Conservation (phyloP, 2,888 invertebrate species). For the Malthinus flaveolus region DNA sequence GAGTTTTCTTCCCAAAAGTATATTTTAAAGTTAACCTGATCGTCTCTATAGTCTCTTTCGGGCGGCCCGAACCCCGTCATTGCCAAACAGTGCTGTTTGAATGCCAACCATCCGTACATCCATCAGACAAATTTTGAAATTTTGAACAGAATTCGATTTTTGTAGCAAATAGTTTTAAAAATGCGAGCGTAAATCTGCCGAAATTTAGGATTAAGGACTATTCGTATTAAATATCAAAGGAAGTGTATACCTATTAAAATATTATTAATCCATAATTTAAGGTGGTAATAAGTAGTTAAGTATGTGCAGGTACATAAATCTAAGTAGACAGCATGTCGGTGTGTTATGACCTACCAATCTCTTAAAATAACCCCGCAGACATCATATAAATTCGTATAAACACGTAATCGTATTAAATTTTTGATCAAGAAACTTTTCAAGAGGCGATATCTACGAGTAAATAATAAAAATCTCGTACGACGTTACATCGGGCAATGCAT, state of each 20-base stretch:
- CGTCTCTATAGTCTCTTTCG: too few relatives aligned
- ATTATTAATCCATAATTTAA: conserved; percentile 41
- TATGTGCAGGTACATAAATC: conserved; percentile 34
- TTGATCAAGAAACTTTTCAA: conserved; percentile 17
- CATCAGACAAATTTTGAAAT: too few relatives aligned
- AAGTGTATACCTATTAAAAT: conserved; percentile 37
- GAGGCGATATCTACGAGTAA: conserved; percentile 11
- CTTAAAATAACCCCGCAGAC: conserved; percentile 33
- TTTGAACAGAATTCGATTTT: conserved; percentile 19
- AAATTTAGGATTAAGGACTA: conserved; percentile 12
- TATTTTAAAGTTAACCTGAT: too few relatives aligned
- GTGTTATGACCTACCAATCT: conserved; percentile 34
- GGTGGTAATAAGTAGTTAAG: conserved; percentile 33
- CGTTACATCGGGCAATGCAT: too few relatives aligned
- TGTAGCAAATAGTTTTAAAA: too few relatives aligned
- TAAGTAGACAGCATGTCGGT: conserved; percentile 36
- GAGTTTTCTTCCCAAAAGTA: too few relatives aligned
- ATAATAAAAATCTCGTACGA: too few relatives aligned
- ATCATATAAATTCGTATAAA: conserved; percentile 31
- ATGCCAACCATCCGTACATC: too few relatives aligned
- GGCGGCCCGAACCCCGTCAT: too few relatives aligned
- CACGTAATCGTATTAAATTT: conserved; percentile 29
- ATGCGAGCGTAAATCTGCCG: conserved; percentile 25
- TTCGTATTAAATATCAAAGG: conserved; percentile 34
- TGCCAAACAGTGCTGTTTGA: too few relatives aligned